Base-by-base conservation (phyloP, 2,113 vertebrate species). In the Pachycephala philippinensis region DNA sequence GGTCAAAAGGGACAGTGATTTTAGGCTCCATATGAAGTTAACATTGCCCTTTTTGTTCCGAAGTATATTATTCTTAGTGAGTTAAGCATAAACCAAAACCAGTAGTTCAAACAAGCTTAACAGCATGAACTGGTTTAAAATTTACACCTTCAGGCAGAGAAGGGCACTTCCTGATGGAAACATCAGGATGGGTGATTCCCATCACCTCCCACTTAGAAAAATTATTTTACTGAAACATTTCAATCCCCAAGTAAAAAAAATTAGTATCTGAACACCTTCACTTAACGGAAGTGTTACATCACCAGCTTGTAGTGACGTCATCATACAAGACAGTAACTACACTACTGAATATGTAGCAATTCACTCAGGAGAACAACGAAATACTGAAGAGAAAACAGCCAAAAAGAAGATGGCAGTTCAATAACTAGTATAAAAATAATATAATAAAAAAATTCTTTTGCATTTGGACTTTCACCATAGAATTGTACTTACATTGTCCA, bases 401-500 rank as follows among this genome's bases (percentile, higher is more conserved):
- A 70, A 68, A 30, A 76, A 57, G 65, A 77, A 21, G 31, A 54
- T 2, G 1, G 8, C 31, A 94, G 18, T n/a, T 92, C 57, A 75
- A 10, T 1, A 75, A 21, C 16, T 54, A 61, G 13, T 16, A 33
- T 12, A 84, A 84, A 40, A 83, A 18, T 27, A 64, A 5, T 8
- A 42, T 1, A 21, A 49, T 7, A 14, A 33, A 30, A 63, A 26
- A 54, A 40, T 7, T 50, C 1, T 64, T 91, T 61, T 47, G 49
- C 3, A 11, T 54, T 42, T 68, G 13, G 28, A 69, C 35, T 74
- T 93, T 19, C 23, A 17, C 83, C 66, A 56, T 18, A 68, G 26
- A 72, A 77, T 53, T 82, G 93, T 97, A 99, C 99, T 99, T 98
- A 99, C 99, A 60, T 97, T 99, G 70, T 99, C 99, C 97, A 98